Conservation (phyloP, 1,140 invertebrate species). For the Lycorma delicatula region DNA sequence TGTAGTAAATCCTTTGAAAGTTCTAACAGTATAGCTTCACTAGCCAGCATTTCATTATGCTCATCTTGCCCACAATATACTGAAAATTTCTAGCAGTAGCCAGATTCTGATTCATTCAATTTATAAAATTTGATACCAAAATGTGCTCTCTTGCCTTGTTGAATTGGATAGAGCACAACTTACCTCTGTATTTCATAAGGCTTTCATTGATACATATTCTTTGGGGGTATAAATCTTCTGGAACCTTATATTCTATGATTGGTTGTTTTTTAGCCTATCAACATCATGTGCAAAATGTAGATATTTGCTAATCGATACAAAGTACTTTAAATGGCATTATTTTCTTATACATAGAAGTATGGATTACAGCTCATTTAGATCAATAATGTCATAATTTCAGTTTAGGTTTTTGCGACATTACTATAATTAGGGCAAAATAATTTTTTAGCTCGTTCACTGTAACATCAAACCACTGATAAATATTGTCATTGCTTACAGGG, state of each 20-base stretch:
- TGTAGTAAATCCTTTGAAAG: conserved; percentile 13
- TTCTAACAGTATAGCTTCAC: conserved; percentile 6
- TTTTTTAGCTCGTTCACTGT: conserved; percentile 10
- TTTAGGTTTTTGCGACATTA: conserved; percentile 19
- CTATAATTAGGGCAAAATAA: conserved; percentile 10
- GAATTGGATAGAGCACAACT: conserved; percentile 12
- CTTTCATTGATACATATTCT: conserved; percentile 12
- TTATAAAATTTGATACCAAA: conserved; percentile 20
- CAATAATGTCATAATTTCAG: background rate
- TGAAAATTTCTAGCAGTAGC: conserved; percentile 16
- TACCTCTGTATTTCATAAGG: conserved; percentile 19
- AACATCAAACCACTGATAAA: conserved; percentile 7
- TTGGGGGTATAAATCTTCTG: conserved; percentile 12
- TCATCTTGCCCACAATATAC: conserved; percentile 14
- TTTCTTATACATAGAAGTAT: conserved; percentile 3
- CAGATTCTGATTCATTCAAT: conserved; percentile 14
- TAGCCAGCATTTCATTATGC: conserved; percentile 1
- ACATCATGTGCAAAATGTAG: conserved; percentile 21
- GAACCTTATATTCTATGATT: conserved; percentile 19
- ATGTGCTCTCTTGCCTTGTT: conserved; percentile 16
- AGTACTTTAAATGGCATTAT: conserved; percentile 11
- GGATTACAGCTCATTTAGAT: background rate
- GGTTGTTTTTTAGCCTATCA: conserved; percentile 10
- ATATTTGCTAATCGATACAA: conserved; percentile 4
- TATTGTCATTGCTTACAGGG: background rate